phyloP scores from a whole-genome alignment of 2,113 vertebrate species.

The Puma concolor region DNA sequence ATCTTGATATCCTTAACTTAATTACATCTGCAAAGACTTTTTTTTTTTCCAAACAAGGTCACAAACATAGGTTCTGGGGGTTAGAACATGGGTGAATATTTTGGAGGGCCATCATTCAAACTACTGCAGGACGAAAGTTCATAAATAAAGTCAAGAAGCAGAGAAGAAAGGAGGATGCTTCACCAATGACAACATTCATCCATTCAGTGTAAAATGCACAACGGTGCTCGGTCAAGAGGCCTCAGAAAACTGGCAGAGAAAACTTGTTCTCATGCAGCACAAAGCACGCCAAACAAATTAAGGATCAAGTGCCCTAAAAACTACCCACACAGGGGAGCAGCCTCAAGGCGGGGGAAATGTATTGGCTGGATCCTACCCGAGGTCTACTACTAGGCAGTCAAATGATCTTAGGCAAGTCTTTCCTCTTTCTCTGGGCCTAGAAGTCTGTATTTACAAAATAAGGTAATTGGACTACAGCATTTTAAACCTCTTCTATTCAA shows the following conservation, averaged over 20 bases:
- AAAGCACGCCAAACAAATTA: background rate
- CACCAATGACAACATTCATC: background rate
- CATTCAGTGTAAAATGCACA: background rate
- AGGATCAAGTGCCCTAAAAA: constrained; percentile 9
- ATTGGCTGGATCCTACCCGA: background rate
- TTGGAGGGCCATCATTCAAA: background rate
- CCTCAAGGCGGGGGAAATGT: background rate
- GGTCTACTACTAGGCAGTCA: background rate
- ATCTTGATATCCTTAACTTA: background rate
- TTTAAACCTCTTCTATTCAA: background rate
- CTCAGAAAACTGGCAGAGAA: background rate
- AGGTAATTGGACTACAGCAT: background rate
- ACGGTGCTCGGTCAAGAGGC: background rate
- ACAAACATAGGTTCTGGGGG: background rate
- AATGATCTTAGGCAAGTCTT: background rate
- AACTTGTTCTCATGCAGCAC: background rate
- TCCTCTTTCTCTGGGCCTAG: background rate
- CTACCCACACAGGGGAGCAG: background rate
- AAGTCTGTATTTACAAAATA: background rate
- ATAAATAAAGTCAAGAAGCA: constrained; percentile 42
- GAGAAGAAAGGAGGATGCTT: background rate
- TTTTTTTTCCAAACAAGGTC: constrained; percentile 10
- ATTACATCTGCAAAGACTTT: background rate
- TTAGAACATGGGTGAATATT: background rate
- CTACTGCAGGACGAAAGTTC: background rate